Base-by-base conservation (phyloP, 2,888 invertebrate genomes). In the Neuroscelio doddi region DNA sequence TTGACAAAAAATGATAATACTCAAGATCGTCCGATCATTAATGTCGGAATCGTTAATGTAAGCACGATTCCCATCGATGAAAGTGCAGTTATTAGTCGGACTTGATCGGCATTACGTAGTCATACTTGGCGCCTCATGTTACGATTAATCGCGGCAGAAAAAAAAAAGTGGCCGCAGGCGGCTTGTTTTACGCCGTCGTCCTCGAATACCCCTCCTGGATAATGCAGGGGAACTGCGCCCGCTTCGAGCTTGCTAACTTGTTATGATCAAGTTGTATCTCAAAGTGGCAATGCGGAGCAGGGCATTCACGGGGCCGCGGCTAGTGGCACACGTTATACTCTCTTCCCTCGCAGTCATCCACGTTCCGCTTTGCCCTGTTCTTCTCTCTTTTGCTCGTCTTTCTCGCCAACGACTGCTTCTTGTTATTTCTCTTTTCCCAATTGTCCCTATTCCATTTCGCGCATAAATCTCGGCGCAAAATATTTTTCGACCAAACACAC, bases 251-350 rank as follows among this genome's bases (percentile, higher is more conserved):
- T n/a, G n/a, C n/a, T n/a, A 52, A 51, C 64, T 64, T 63, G 64
- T 57, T 57, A 58, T 65, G 69, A 72, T 69, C 68, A 67, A 63
- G 65, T 73, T 61, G 67, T 57, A 72, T 69, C 69, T 71, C 69
- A 68, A 78, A 78, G 78, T 76, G 71, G 77, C 72, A 76, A 78
- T 76, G 68, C 77, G 77, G 78, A 80, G 75, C 80, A 78, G 79
- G 77, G 73, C 78, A 78, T 55, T 41, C 71, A 68, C 65, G 77
- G 67, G 77, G 78, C 78, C 77, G 70, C 68, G 76, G 72, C 76
- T 74, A 79, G 74, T 80, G 69, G 77, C 72, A 78, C 79, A 78
- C 72, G 72, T 63, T 72, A 67, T 68, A 69, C 69, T 62, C 46
- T 58, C 61, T 67, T 67, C 56, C 69, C 55, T 41, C 53, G 47